Evolutionary conservation across 2,797 vertebrate genomes (phyloP), one percentile per base, ranked within the genome.

Genomic region (Neosilurus hyrtlii): DNA sequence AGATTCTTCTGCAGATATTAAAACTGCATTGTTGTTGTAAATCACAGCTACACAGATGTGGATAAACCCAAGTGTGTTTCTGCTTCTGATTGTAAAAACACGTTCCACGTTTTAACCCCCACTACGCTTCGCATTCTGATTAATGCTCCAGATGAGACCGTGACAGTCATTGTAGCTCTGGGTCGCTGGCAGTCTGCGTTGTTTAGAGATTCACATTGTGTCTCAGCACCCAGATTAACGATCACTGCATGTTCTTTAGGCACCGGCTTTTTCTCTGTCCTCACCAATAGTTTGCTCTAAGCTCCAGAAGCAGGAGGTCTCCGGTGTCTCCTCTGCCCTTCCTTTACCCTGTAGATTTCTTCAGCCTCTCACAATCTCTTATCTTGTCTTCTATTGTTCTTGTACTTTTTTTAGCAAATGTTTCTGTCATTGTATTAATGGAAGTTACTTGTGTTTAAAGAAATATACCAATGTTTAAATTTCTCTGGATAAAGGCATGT

Each of bases 1-100:
- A 22, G 11, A 66, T 52, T 52, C 26, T 10, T 3, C 11, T 24
- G 24, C 30, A 51, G 49, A 78, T 51, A 20, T 22, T 71, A 22
- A 9, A 18, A 57, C 59, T 18, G 30, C 24, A 7, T 24, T 62
- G 22, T 8, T 65, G 20, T 52, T 56, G 9, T 49, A 8, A 22
- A 57, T 24, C 57, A 54, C 71, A 57, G 84, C 80, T 82, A 81
- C 82, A 85, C 87, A 85, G 87, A 87, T 83, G 73, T 66, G 77
- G 80, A 85, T 67, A 20, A 22, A 18, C 52, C 74, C 82, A 86
- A 51, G 77, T 63, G 67, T 86, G 82, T 85, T 85, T 82, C 76
- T 24, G 62, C 83, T 72, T 82, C 81, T 49, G 70, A 75, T 80
- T 75, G 37, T 66, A 66, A 66, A 75, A 70, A n/a, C 26, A 18